These are phyloP conservation scores for Ischnus inquisitorius DNA, from an alignment of 2,888 invertebrate species.

Conservation along the genomic window DNA sequence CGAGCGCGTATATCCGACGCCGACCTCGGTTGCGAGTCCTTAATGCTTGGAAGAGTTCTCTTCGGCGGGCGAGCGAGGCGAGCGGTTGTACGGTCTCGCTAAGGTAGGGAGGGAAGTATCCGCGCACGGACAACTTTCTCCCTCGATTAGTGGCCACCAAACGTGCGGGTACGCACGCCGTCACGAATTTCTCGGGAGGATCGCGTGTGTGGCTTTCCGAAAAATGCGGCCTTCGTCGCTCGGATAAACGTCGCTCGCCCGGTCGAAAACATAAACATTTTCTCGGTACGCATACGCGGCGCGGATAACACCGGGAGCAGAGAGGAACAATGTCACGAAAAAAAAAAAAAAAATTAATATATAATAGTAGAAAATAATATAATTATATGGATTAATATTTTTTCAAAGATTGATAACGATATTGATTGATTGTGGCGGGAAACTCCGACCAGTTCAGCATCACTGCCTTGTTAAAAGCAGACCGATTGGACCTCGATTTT, in stretches of 20 bases:
- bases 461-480: no score
- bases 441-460: no score
- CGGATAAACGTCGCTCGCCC: conserved; percentile 5
- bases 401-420: no score
- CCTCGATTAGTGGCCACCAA: conserved; percentile 68
- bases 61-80: conserved; percentile 25
- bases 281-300: not conserved
- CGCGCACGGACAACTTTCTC: conserved; percentile 70
- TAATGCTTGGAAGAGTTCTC: conserved; percentile 64
- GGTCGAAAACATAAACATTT: not conserved
- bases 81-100: conserved; percentile 37
- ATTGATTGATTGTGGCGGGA: no score
- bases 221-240: conserved; percentile 60
- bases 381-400: no score
- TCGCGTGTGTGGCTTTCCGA: conserved; percentile 63
- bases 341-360: no score
- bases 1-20: conserved; percentile 47
- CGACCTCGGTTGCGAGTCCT: conserved; percentile 65
- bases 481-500: no score
- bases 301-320: no score
- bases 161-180: conserved; percentile 68
- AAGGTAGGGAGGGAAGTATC: conserved; percentile 24
- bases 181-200: conserved; percentile 63
- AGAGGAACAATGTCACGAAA: no score
- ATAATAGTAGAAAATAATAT: no score